phyloP scores from a whole-genome alignment of 2,888 invertebrate species.

The Rhodophaea formosa region DNA sequence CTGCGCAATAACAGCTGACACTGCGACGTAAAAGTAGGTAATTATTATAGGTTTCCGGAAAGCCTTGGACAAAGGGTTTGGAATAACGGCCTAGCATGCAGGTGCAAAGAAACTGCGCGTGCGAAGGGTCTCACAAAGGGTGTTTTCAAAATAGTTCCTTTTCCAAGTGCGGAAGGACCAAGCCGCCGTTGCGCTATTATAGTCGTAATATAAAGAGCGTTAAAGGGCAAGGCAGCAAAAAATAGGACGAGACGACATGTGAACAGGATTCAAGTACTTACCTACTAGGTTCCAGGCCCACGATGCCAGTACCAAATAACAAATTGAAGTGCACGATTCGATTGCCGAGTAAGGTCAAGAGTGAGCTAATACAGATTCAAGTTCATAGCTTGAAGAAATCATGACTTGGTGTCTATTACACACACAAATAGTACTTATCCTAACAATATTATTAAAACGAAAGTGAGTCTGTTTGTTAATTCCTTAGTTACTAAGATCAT shows the following conservation, averaged over 20 bases:
- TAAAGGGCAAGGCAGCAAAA: background rate
- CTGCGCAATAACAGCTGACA: background rate
- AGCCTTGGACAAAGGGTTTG: constrained; percentile 19
- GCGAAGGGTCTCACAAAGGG: constrained; percentile 25
- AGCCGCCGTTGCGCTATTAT: background rate
- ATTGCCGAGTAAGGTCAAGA: no score
- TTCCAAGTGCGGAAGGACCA: background rate
- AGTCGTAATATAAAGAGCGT: background rate
- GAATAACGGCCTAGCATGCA: constrained; percentile 23
- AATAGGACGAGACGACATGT: background rate
- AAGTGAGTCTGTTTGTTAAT: no score
- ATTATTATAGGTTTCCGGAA: constrained; percentile 19
- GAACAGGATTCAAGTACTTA: background rate
- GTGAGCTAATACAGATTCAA: no score
- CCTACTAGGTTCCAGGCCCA: background rate
- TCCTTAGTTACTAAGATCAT: no score
- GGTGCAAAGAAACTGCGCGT: constrained; percentile 27
- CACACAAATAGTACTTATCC: no score
- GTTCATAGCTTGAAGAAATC: no score
- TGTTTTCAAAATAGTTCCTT: constrained; percentile 29
- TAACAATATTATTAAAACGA: no score
- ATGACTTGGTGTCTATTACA: no score
- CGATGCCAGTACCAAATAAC: background rate
- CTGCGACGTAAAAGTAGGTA: background rate
- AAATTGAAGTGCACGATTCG: no score